phyloP scores from a whole-genome alignment of 2,113 vertebrate genomes.

The Empidonax traillii region DNA sequence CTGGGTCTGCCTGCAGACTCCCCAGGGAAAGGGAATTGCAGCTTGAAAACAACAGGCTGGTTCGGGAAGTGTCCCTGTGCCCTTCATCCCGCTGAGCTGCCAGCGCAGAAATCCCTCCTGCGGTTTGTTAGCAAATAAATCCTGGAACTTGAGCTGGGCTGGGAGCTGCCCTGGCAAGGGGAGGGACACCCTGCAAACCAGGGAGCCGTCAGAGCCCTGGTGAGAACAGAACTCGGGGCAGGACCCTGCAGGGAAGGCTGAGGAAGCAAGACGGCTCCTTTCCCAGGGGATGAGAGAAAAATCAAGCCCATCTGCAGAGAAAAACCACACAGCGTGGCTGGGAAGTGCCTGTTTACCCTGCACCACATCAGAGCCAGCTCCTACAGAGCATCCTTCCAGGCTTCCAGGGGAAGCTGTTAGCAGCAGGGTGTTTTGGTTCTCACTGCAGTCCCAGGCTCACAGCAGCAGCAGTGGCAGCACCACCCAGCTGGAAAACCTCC shows the following conservation, averaged over 20 bases:
- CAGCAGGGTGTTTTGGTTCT: not conserved
- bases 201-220: not conserved
- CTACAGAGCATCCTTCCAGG: not conserved
- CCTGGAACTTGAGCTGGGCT: not conserved
- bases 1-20: rapidly evolving
- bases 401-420: not conserved
- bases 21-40: not conserved
- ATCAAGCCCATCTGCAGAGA: not conserved
- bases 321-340: not conserved
- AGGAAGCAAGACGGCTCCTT: not conserved
- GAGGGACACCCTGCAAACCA: not conserved
- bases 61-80: not conserved
- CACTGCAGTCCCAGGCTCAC: rapidly evolving
- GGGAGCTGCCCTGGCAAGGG: not conserved
- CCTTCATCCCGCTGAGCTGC: not conserved
- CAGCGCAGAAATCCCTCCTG: not conserved
- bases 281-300: not conserved
- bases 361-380: not conserved
- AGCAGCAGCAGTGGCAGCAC: not conserved
- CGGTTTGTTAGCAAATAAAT: not conserved
- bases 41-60: not conserved
- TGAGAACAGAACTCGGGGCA: not conserved
- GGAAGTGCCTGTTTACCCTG: not conserved
- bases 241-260: not conserved
- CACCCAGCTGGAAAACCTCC: not conserved